phyloP scores from a whole-genome alignment of 2,113 vertebrate genomes.

The Euleptes europaea region DNA sequence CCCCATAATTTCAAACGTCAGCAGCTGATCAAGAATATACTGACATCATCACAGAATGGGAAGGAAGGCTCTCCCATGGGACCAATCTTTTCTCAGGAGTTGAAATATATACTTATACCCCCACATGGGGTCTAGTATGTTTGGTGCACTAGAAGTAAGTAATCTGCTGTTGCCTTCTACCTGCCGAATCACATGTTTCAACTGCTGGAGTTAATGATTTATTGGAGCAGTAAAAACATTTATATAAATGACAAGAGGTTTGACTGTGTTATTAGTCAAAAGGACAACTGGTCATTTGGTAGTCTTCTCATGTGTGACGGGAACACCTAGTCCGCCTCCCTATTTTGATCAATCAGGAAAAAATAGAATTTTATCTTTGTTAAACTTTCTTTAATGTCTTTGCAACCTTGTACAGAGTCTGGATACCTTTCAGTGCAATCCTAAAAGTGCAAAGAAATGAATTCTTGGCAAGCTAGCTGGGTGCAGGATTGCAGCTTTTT shows the following conservation, averaged over 20 bases:
- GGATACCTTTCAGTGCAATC: background rate
- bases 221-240: conserved; percentile 56
- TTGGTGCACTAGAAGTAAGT: conserved; percentile 54
- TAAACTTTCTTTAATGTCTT: background rate
- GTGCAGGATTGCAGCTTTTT: background rate
- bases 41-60: conserved; percentile 75
- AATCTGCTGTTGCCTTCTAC: conserved; percentile 40
- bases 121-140: conserved; percentile 11
- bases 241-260: conserved; percentile 64
- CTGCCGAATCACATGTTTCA: conserved; percentile 61
- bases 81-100: conserved; percentile 69
- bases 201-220: conserved; percentile 61
- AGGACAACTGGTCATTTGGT: conserved; percentile 43
- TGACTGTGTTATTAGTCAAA: conserved; percentile 46
- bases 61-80: conserved; percentile 64
- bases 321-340: conserved; percentile 48
- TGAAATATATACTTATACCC: conserved; percentile 61
- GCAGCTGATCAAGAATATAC: conserved; percentile 74
- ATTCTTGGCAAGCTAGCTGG: too few species aligned
- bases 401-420: background rate
- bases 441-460: background rate
- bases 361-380: conserved; percentile 35
- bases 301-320: conserved; percentile 44
- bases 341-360: conserved; percentile 33
- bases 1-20: conserved; percentile 76